Conservation (phyloP, 2,113 vertebrate species). For the Antennarius striatus region DNA sequence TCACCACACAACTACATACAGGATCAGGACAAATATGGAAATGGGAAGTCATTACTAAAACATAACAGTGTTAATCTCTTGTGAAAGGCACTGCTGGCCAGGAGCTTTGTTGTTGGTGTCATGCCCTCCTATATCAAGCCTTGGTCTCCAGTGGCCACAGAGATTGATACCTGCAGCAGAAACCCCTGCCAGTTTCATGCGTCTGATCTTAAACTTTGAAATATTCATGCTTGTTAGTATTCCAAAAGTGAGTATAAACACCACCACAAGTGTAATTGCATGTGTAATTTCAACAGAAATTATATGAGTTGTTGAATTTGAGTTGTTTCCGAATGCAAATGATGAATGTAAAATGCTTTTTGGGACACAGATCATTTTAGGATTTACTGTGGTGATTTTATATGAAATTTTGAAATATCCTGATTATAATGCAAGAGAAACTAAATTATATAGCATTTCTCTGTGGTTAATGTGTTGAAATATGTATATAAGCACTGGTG, state of each 20-base stretch:
- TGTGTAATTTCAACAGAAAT: conserved; percentile 60
- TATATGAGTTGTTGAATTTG: conserved; percentile 26
- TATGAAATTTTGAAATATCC: not conserved
- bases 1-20: conserved; percentile 36
- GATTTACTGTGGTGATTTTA: not conserved
- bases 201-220: conserved; percentile 54
- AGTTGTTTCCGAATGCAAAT: conserved; percentile 16
- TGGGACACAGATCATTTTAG: not conserved
- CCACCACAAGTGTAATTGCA: conserved; percentile 45
- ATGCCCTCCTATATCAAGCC: conserved; percentile 10
- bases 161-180: not conserved
- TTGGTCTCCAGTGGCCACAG: conserved; percentile 38
- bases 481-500: too few species aligned
- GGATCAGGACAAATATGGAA: conserved; percentile 70
- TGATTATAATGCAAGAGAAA: not conserved
- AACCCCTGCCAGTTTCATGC: conserved; percentile 11
- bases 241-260: conserved; percentile 26
- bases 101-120: conserved; percentile 61
- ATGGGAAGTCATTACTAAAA: conserved; percentile 72
- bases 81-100: conserved; percentile 33
- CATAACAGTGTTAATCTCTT: conserved; percentile 70
- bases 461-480: too few species aligned
- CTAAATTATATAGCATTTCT: too few species aligned
- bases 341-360: not conserved
- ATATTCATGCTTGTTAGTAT: conserved; percentile 60